Evolutionary conservation across 2,888 invertebrate genomes (phyloP).

Genomic region (Sinhomidia bicolor): DNA sequence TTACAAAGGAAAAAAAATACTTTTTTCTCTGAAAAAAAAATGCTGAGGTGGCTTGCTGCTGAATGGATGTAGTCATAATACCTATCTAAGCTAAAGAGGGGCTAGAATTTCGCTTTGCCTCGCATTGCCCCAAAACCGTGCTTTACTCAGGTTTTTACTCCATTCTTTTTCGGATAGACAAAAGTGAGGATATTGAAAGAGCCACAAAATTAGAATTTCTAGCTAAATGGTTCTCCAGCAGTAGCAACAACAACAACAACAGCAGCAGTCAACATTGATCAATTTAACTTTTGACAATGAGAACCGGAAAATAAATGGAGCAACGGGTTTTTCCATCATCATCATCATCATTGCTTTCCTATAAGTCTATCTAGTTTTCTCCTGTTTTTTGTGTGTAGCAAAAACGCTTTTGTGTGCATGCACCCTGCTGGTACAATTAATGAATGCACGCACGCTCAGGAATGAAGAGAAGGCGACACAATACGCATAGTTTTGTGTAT

Average conservation of each 20-base stretch:
- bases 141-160: not conserved
- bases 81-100: no score
- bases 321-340: slow-evolving; percentile 55
- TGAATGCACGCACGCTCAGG: slow-evolving; percentile 72
- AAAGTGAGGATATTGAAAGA: no score
- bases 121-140: slow-evolving; percentile 12
- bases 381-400: not conserved
- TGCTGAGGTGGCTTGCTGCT: not conserved
- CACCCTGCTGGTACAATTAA: slow-evolving; percentile 73
- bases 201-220: not conserved
- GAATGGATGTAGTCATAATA: no score
- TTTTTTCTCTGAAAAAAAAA: not conserved
- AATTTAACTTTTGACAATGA: slow-evolving; percentile 41
- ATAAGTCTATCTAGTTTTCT: not conserved
- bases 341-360: not conserved
- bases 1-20: not conserved
- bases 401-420: slow-evolving; percentile 34
- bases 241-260: not conserved
- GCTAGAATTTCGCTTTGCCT: not conserved
- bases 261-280: slow-evolving; percentile 38
- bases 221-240: no score
- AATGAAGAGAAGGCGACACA: slow-evolving; percentile 42
- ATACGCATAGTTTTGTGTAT: slow-evolving; percentile 43
- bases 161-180: not conserved
- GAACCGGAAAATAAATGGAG: slow-evolving; percentile 71